phyloP scores from a whole-genome alignment of 1,140 invertebrate genomes.

The Gonatopus flavifemur region DNA sequence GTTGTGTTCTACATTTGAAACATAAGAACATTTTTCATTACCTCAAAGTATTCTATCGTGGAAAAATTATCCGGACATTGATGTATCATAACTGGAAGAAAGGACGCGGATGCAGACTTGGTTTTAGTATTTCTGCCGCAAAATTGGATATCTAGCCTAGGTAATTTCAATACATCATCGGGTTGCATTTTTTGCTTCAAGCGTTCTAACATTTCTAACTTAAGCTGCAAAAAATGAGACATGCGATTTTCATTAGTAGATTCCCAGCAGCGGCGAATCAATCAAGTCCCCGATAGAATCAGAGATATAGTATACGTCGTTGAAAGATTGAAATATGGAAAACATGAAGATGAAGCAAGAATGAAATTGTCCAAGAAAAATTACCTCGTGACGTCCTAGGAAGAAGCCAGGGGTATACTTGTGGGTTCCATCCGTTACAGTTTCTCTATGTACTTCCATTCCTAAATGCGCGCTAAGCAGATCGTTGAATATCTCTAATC shows the following conservation, averaged over 20 bases:
- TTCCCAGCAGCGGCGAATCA: too few relatives aligned
- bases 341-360: too few relatives aligned
- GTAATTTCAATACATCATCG: constrained; percentile 61
- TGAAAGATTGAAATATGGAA: too few relatives aligned
- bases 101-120: constrained; percentile 56
- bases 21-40: constrained; percentile 42
- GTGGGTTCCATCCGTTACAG: background rate
- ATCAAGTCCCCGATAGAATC: too few relatives aligned
- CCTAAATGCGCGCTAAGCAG: constrained; percentile 70
- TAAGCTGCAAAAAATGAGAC: constrained; percentile 53
- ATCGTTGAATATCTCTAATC: constrained; percentile 78
- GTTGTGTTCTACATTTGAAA: background rate
- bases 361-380: too few relatives aligned
- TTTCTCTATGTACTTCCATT: constrained; percentile 63
- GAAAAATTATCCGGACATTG: constrained; percentile 79
- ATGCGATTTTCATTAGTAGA: background rate
- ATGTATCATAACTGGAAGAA: constrained; percentile 72
- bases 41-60: constrained; percentile 80
- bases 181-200: constrained; percentile 57
- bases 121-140: constrained; percentile 56
- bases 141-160: constrained; percentile 66
- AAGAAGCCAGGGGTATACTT: constrained; percentile 72
- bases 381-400: constrained; percentile 76
- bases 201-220: constrained; percentile 64
- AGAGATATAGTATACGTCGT: background rate